Evolutionary conservation across 1,140 invertebrate species (phyloP).

Genomic region (Limonius californicus): DNA sequence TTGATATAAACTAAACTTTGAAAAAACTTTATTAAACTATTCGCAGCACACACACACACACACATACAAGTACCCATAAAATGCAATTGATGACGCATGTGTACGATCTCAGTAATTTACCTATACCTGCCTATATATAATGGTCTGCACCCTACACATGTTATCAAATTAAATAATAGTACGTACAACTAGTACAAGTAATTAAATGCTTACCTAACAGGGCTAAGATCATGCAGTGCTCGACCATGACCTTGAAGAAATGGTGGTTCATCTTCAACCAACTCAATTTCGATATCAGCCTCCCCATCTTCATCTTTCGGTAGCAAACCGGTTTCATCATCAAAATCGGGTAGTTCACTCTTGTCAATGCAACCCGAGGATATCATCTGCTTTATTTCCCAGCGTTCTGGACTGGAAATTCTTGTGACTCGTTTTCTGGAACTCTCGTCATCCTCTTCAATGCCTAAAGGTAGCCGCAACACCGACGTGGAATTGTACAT

Average conservation of each 20-base stretch:
- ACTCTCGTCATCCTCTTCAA: constrained; percentile 71
- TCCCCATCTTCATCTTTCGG: constrained; percentile 89
- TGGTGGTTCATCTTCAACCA: constrained; percentile 97
- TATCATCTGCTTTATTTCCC: constrained; percentile 87
- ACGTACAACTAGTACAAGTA: no score
- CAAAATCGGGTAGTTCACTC: constrained; percentile 87
- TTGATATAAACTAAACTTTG: no score
- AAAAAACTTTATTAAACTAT: no score
- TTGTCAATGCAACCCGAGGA: constrained; percentile 81
- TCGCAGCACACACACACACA: no score
- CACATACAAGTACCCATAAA: no score
- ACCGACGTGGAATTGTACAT: constrained; percentile 55
- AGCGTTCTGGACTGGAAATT: constrained; percentile 93
- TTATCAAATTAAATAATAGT: no score
- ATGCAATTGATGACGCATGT: no score
- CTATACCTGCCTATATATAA: no score
- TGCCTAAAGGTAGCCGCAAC: constrained; percentile 62
- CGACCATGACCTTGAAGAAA: constrained; percentile 90
- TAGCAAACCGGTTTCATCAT: constrained; percentile 83
- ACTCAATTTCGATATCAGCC: constrained; percentile 98
- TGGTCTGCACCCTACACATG: no score
- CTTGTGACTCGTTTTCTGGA: constrained; percentile 80
- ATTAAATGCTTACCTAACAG: constrained; percentile 56
- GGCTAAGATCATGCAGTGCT: constrained; percentile 88
- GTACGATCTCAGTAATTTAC: no score